Base-by-base conservation (phyloP, 2,797 vertebrate species). In the Poeciliopsis turneri region DNA sequence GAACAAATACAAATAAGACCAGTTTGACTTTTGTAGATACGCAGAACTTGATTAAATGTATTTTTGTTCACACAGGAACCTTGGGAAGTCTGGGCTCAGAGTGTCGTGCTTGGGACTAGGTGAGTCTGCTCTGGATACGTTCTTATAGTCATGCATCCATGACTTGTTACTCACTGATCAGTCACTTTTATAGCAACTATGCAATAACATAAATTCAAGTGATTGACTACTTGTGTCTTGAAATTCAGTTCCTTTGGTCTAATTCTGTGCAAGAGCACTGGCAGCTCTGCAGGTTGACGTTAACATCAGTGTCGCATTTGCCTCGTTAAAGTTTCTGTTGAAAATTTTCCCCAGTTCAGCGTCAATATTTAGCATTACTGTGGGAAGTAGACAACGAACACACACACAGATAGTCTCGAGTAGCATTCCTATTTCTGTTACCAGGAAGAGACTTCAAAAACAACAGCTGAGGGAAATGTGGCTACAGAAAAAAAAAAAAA, bases 21-120 rank as follows among this genome's bases (percentile, higher is more conserved):
- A 49, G 66, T 55, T 12, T 20, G 45, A 11, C 68, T 16, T 73
- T 49, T 77, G 16, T 3, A 2, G 30, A 55, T 9, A 28, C 66
- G 41, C 66, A 39, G 59, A 23, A 9, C 66, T 70, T 61, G 33
- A 86, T 74, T 75, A 7, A 13, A 4, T 11, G 2, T 78, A 10
- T 9, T 87, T 79, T 73, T 93, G 87, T 93, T 83, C 57, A 94
- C 93, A 72, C 89, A 98, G 97, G 87, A 98, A 98, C 92, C 97
- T 98, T 39, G 97, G 97, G 3, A 98, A 98, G 92, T 98, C 97
- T 0, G 97, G 97, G 92, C 96, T 98, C 86, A 93, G 97, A 93
- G 97, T 98, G 78, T 98, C 97, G 0, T 98, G 97, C 89, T 93
- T 98, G 57, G 97, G 97, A 84, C 90, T 98, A 47, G 97, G 97